Conservation (phyloP, 2,113 vertebrate species). For the Cisticola juncidis region DNA sequence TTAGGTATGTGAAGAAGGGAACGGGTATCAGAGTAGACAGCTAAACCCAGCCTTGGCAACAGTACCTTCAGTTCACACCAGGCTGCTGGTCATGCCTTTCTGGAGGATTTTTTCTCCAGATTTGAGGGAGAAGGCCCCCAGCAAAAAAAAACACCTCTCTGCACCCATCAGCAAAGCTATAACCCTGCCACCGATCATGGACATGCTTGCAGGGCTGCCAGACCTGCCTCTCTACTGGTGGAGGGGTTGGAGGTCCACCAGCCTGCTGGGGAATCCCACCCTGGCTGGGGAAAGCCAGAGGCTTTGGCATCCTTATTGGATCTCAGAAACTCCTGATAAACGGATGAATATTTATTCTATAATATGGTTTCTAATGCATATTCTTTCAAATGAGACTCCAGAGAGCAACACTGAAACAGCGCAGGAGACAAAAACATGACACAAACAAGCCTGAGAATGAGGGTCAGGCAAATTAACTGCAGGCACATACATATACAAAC, state of each 20-base stretch:
- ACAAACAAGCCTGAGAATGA: neutral
- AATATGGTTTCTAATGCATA: neutral
- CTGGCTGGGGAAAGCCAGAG: neutral
- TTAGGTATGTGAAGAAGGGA: neutral
- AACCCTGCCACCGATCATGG: fast-evolving
- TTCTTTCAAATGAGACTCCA: neutral
- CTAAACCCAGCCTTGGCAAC: neutral
- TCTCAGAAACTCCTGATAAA: neutral
- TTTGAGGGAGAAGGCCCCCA: neutral
- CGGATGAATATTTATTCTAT: neutral
- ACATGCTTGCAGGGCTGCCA: neutral
- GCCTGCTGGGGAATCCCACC: neutral
- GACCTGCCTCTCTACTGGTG: neutral
- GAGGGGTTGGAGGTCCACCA: neutral
- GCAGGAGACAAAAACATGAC: neutral
- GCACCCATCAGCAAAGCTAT: neutral
- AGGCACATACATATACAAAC: neutral
- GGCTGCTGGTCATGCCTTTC: neutral
- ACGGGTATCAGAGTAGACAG: fast-evolving
- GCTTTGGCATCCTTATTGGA: neutral
- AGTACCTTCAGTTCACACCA: neutral
- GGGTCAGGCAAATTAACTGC: neutral
- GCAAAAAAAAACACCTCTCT: neutral
- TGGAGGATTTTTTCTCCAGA: neutral
- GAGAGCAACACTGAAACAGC: neutral